phyloP scores from a whole-genome alignment of 2,888 invertebrate genomes.

The Hypselothyrea guttata region DNA sequence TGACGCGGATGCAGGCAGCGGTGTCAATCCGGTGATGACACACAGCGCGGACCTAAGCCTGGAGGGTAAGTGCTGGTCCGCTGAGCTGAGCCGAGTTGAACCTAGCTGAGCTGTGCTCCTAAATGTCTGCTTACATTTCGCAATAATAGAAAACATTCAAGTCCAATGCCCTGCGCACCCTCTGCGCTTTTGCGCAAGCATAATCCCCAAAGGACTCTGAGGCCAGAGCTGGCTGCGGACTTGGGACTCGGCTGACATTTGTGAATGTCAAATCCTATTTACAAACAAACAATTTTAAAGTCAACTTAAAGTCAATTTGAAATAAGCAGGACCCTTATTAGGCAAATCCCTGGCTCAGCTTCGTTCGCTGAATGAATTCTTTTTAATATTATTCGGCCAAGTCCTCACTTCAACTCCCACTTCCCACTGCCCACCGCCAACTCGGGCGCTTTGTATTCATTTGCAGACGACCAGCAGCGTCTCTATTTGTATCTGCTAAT shows the following conservation, averaged over 20 bases:
- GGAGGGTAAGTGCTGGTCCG: constrained; percentile 76
- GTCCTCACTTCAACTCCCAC: neutral
- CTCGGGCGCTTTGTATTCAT: neutral
- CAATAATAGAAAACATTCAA: constrained; percentile 14
- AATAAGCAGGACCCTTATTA: constrained; percentile 9
- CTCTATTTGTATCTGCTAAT: constrained; percentile 92
- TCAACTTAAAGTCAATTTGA: constrained; percentile 38
- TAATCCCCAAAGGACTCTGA: constrained; percentile 38
- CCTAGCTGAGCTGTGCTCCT: constrained; percentile 2
- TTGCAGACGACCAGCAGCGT: constrained; percentile 82
- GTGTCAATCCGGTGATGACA: constrained; percentile 80
- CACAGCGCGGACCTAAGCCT: constrained; percentile 80
- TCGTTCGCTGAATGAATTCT: constrained; percentile 12
- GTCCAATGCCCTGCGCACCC: too few relatives aligned
- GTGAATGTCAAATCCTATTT: constrained; percentile 42
- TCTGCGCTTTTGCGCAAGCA: too few relatives aligned
- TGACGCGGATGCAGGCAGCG: constrained; percentile 60
- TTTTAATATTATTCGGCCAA: constrained; percentile 13
- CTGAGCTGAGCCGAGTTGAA: constrained; percentile 2
- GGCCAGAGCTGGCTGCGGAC: constrained; percentile 11
- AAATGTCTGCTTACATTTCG: constrained; percentile 15
- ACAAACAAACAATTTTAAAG: constrained; percentile 43
- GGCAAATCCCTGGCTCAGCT: constrained; percentile 38
- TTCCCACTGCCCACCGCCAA: neutral
- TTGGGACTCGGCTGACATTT: constrained; percentile 32